Evolutionary conservation across 2,797 vertebrate species (phyloP).

Genomic region (Melanitta fusca): DNA sequence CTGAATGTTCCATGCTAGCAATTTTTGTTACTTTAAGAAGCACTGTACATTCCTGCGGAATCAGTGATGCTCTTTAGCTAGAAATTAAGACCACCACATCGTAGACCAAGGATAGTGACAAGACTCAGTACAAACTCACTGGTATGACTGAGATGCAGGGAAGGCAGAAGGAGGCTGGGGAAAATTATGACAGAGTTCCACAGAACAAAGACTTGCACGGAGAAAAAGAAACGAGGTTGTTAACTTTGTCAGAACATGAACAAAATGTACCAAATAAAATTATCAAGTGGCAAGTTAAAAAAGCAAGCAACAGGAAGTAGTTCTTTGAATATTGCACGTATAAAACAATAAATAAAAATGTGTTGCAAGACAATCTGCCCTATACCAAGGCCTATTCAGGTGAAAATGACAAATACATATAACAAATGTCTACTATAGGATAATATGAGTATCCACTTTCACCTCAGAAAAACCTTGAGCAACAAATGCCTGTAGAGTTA

Average conservation of each 20-base stretch:
- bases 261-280: not conserved
- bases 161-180: not conserved
- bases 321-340: not conserved
- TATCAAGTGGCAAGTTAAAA: not conserved
- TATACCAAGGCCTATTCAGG: not conserved
- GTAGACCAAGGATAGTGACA: not conserved
- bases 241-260: not conserved
- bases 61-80: not conserved
- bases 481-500: not conserved
- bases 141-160: not conserved
- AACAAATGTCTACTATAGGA: not conserved
- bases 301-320: not conserved
- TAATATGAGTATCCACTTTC: accelerated
- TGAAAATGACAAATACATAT: not conserved
- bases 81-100: not conserved
- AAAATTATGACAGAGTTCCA: not conserved
- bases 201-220: accelerated
- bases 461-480: not conserved
- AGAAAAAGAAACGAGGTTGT: not conserved
- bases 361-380: not conserved
- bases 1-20: accelerated
- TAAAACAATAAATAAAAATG: not conserved
- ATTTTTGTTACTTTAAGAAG: not conserved
- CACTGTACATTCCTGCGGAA: accelerated
- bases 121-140: not conserved